Conservation (phyloP, 2,113 vertebrate species). For the Xyrauchen texanus region DNA sequence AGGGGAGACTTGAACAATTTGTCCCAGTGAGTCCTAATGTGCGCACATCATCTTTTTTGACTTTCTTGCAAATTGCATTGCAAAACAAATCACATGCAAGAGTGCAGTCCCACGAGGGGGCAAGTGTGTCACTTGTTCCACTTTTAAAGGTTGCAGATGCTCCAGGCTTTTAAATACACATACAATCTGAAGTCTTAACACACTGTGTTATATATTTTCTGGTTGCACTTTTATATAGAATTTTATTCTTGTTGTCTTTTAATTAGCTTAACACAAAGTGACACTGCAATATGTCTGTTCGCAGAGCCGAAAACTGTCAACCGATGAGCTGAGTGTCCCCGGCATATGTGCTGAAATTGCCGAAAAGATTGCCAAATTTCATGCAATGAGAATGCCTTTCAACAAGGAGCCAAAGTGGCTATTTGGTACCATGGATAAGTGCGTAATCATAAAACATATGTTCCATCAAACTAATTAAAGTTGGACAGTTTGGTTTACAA, state of each 20-base stretch:
- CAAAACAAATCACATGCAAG: neutral
- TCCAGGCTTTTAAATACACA: neutral
- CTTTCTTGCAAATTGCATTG: neutral
- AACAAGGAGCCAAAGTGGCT: conserved; percentile 99
- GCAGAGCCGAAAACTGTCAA: conserved; percentile 91
- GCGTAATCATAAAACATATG: conserved; percentile 60
- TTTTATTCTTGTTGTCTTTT: too few species aligned
- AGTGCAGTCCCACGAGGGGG: neutral
- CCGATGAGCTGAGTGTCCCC: conserved; percentile 83
- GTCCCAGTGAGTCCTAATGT: conserved; percentile 83
- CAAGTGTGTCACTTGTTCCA: neutral
- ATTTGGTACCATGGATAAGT: conserved; percentile 98
- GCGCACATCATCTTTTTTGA: neutral
- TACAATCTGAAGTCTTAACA: neutral
- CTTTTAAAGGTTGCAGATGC: too few species aligned
- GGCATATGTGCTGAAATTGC: conserved; percentile 92
- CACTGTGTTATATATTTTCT: too few species aligned
- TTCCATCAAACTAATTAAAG: neutral
- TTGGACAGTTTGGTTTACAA: neutral
- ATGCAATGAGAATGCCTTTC: conserved; percentile 98
- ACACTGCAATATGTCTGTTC: conserved; percentile 25
- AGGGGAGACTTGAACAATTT: conserved; percentile 94
- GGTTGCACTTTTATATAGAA: too few species aligned
- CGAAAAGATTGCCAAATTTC: conserved; percentile 93
- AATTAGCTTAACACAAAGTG: neutral